A percentile compares a stretch with the other conserved stretches of the same genome.
These are phyloP conservation scores for Hippocampus comes DNA, from an alignment of 2,113 vertebrate genomes.

Conservation along the genomic window DNA sequence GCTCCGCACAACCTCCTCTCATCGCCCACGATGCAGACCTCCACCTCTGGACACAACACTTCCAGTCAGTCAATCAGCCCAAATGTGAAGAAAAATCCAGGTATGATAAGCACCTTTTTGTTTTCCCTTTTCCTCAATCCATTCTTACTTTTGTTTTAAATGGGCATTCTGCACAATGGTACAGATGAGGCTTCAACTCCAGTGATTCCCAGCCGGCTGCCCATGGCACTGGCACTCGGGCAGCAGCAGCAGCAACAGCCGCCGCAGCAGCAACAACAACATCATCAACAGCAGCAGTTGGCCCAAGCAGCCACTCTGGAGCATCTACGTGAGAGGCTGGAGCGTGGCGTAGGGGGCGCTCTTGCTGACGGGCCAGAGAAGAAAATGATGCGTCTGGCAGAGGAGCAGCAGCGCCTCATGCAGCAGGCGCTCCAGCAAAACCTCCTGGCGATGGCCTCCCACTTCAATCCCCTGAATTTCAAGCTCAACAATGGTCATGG, in stretches of 20 bases:
- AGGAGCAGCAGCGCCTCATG: constrained; percentile 90
- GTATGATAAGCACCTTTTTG: constrained; percentile 32
- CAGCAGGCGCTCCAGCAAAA: constrained; percentile 94
- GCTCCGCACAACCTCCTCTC: constrained; percentile 62
- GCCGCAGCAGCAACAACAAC: constrained; percentile 64
- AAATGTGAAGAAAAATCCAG: constrained; percentile 79
- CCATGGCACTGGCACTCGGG: constrained; percentile 77
- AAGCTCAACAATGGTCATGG: constrained; percentile 82
- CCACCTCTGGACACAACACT: constrained; percentile 66
- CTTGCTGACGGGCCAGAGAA: constrained; percentile 80
- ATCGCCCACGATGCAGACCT: constrained; percentile 80
- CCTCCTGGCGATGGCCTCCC: constrained; percentile 85
- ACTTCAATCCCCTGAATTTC: constrained; percentile 86
- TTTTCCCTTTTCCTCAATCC: neutral
- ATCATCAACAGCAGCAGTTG: constrained; percentile 74
- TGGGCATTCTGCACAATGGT: neutral
- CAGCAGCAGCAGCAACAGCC: constrained; percentile 73
- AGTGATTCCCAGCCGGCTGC: constrained; percentile 76
- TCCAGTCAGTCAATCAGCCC: constrained; percentile 74
- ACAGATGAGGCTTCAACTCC: constrained; percentile 66
- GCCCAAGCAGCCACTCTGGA: constrained; percentile 81
- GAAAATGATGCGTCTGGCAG: constrained; percentile 77
- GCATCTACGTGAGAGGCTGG: constrained; percentile 87
- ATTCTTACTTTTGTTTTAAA: neutral
- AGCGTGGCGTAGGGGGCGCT: constrained; percentile 64